phyloP scores from a whole-genome alignment of 2,888 invertebrate genomes.

The Sinotaia quadrata region DNA sequence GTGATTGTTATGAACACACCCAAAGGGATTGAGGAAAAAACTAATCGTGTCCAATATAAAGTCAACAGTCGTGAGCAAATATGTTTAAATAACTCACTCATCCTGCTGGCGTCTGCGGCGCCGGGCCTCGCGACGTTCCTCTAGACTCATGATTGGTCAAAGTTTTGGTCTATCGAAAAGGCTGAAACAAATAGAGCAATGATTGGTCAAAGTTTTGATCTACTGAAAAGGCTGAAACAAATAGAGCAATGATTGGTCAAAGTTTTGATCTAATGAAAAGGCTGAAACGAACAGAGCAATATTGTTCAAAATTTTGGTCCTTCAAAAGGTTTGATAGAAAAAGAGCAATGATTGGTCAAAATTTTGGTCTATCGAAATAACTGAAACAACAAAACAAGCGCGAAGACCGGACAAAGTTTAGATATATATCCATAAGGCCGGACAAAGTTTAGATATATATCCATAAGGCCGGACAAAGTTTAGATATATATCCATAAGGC shows the following conservation, averaged over 20 bases:
- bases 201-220: too few species aligned
- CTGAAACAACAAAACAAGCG: background rate
- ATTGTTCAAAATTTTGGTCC: too few species aligned
- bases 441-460: too few species aligned
- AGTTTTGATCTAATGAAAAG: background rate
- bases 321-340: conserved; percentile 3
- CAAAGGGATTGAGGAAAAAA: too few species aligned
- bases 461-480: too few species aligned
- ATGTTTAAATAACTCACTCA: conserved; percentile 24
- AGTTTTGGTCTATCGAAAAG: conserved; percentile 32
- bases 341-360: background rate
- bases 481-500: too few species aligned
- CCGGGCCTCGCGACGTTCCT: conserved; percentile 54
- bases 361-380: background rate
- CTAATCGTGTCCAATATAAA: too few species aligned
- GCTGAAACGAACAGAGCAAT: background rate
- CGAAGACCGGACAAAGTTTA: too few species aligned
- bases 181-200: conserved; percentile 14
- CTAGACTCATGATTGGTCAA: conserved; percentile 49
- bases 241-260: background rate
- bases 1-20: too few species aligned
- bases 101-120: conserved; percentile 36
- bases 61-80: too few species aligned
- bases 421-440: too few species aligned
- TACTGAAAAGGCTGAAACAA: conserved; percentile 10